These are phyloP conservation scores for Gambusia yucatana DNA, from an alignment of 2,797 vertebrate species.

Conservation along the genomic window DNA sequence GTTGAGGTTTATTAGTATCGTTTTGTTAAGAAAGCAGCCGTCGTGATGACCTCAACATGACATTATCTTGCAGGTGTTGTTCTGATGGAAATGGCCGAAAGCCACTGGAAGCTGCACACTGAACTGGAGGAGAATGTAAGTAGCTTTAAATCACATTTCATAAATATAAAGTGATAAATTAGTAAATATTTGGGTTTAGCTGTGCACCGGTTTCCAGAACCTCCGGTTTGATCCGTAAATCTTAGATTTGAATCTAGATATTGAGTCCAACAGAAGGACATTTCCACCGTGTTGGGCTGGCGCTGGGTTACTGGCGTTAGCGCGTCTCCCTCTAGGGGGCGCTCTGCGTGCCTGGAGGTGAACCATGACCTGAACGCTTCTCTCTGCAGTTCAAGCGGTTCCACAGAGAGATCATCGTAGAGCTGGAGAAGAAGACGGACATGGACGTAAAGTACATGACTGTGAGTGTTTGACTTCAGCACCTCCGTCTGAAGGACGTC, in stretches of 20 bases:
- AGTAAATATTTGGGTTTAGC: neutral
- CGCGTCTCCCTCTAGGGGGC: neutral
- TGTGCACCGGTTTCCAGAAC: neutral
- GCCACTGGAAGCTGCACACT: conserved; percentile 89
- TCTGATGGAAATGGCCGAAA: conserved; percentile 91
- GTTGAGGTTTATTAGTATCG: neutral
- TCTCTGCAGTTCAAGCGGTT: conserved; percentile 91
- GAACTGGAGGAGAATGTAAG: conserved; percentile 94
- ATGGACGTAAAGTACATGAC: conserved; percentile 98
- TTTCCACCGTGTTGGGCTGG: neutral
- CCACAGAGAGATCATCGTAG: conserved; percentile 90
- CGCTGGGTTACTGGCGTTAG: neutral
- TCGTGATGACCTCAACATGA: neutral
- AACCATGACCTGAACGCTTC: neutral
- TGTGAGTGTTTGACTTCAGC: conserved; percentile 79
- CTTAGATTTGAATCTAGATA: neutral
- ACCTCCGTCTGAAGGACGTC: neutral
- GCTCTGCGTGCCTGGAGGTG: neutral
- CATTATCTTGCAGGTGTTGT: conserved; percentile 84
- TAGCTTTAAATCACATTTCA: conserved; percentile 29
- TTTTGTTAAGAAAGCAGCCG: neutral
- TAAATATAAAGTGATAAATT: neutral
- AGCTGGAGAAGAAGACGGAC: conserved; percentile 97
- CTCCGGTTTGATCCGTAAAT: neutral
- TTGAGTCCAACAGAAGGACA: neutral